Evolutionary conservation across 1,140 invertebrate genomes (phyloP), one percentile per base, ranked within the genome.

Genomic region (Tetragnatha versicolor): DNA sequence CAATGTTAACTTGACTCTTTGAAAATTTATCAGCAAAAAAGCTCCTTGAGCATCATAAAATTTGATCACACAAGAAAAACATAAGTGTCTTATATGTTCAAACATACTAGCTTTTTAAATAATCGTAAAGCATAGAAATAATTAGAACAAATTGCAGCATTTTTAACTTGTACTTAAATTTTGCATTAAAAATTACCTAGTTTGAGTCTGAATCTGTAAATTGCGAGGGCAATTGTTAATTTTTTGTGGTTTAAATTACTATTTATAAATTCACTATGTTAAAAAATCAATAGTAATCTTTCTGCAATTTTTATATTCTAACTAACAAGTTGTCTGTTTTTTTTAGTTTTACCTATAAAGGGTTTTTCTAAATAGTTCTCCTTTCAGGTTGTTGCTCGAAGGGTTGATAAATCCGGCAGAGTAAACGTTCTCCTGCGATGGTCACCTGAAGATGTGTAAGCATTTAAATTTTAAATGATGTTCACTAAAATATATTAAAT

Each of bases 371-470:
- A 4, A 27, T 51, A n/a, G n/a, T n/a, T 51, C 20, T 4, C 76
- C 1, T 31, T 45, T 60, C 39, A 81, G 80, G 78, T 81, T 42
- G 78, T 80, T 70, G 81, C 37, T 14, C 88, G 86, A 85, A 88
- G 91, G 84, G 87, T 88, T 68, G 89, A 90, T 84, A 82, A 86
- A 45, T 88, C 90, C 81, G 89, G 90, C 53, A 89, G 87, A 84
- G 85, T 85, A 29, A 88, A 89, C 85, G 86, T 92, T 60, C 83
- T 92, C 42, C 83, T 93, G 37, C 89, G 89, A 75, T 93, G 91
- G 91, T 87, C 88, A 85, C 92, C 92, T 47, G 83, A 86, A 82
- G 86, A 91, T 84, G 88, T 92, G 91, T 92, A 88, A 91, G 91
- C 88, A 51, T 25, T 68, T 61, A 27, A 20, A 10, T 53, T 6